Evolutionary conservation across 2,888 invertebrate species (phyloP).

Genomic region (Polydesmus complanatus): DNA sequence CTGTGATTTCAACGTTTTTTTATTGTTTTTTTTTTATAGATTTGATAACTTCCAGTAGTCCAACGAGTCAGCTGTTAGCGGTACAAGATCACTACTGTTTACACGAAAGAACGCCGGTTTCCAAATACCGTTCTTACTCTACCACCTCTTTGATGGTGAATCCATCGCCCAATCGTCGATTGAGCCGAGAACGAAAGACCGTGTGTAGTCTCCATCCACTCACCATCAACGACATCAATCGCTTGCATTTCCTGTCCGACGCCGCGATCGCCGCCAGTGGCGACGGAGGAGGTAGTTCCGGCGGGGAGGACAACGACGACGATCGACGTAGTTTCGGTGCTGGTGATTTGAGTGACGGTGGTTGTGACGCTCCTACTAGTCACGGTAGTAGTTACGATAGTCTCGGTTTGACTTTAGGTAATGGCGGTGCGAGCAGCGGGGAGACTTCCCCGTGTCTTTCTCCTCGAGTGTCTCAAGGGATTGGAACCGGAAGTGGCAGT

Average conservation of each 20-base stretch:
- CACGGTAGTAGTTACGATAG: conserved; percentile 9
- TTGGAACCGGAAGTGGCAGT: background rate
- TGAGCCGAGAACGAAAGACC: conserved; percentile 28
- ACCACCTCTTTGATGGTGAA: conserved; percentile 21
- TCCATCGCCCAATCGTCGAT: conserved; percentile 21
- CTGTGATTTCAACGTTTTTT: background rate
- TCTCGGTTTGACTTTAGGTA: conserved; percentile 8
- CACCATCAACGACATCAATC: conserved; percentile 24
- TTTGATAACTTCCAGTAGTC: conserved; percentile 21
- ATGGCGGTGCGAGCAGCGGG: conserved; percentile 7
- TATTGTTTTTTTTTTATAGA: too few species aligned
- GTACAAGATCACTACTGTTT: conserved; percentile 6
- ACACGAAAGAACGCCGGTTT: conserved; percentile 5
- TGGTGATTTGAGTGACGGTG: conserved; percentile 18
- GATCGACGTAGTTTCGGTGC: conserved; percentile 22
- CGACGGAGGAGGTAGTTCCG: conserved; percentile 18
- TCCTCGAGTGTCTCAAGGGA: background rate
- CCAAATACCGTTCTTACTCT: conserved; percentile 19
- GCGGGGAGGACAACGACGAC: conserved; percentile 18
- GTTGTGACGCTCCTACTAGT: conserved; percentile 11
- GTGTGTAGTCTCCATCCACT: conserved; percentile 28
- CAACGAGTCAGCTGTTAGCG: conserved; percentile 19
- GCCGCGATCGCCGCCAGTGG: conserved; percentile 11
- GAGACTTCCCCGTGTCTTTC: conserved; percentile 14
- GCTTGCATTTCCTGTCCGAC: conserved; percentile 16